Base-by-base conservation (phyloP, 2,113 vertebrate genomes). In the Aix galericulata region DNA sequence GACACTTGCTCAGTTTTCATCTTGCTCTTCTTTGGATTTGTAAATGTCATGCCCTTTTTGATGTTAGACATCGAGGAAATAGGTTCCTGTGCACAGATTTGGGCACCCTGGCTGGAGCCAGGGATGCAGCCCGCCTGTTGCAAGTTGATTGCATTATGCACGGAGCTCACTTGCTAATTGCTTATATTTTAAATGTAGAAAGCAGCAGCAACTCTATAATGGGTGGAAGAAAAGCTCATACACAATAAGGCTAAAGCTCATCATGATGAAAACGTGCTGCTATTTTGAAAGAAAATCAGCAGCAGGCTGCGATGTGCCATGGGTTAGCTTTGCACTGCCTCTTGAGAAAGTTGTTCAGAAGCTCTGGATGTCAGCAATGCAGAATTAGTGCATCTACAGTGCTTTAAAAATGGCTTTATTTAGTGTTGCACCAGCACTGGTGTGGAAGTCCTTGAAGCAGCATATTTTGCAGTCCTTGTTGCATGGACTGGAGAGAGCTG, bases 251-350 rank as follows among this genome's bases (percentile, higher is more conserved):
- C 59, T 90, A 26, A 55, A 77, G 75, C 52, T 91, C 13, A 8
- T 55, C 0, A 1, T 11, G 29, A 26, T 86, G 90, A 67, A 85
- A 89, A n/a, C 0, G 13, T 32, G 78, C 34, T 81, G 76, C 87
- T 89, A 75, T 64, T 69, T 44, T 31, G 62, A 91, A 68, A 78
- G 72, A 8, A 34, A 92, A 60, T 58, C 5, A 78, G 59, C 58
- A 9, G 4, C 2, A 4, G 46, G 3, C n/a, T 59, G 59, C 34
- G 26, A 1, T 17, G 1, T 9, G 38, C 59, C 0, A 0, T 27
- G 67, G 23, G 42, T 6, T 82, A 22, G 17, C 56, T 67, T 2
- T 56, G 59, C 50, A 79, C 73, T 60, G 67, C 53, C 38, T 68
- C 50, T 44, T 32, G 14, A 50, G 31, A 8, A 4, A 50, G 44